Evolutionary conservation across 2,888 invertebrate species (phyloP).

Genomic region (Sphaeridia pumilis): DNA sequence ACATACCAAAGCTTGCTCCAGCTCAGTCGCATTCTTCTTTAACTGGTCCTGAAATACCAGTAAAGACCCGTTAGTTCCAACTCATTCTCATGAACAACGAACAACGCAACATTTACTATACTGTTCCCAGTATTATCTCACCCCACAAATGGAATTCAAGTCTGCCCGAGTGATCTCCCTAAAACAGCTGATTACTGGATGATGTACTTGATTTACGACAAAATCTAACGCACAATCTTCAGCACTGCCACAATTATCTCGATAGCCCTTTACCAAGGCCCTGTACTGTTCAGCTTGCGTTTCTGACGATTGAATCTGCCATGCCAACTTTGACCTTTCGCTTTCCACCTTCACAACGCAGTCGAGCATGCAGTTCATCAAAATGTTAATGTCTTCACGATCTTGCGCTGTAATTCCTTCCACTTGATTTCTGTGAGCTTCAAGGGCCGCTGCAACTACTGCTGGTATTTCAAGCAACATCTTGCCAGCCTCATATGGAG

Average conservation of each 20-base stretch:
- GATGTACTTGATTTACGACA: constrained; percentile 19
- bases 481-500: no score
- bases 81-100: not conserved
- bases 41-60: constrained; percentile 19
- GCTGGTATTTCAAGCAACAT: no score
- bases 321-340: no score
- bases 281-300: no score
- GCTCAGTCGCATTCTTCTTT: constrained; percentile 11
- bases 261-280: not conserved
- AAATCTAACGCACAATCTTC: constrained; percentile 22
- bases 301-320: no score
- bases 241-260: constrained; percentile 5
- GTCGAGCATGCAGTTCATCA: no score
- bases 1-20: constrained; percentile 24
- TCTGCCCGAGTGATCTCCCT: constrained; percentile 24
- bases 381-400: no score
- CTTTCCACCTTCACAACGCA: no score
- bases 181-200: constrained; percentile 30
- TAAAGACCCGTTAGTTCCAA: not conserved
- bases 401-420: no score
- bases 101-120: not conserved
- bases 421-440: no score
- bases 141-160: constrained; percentile 12
- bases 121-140: not conserved
- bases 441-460: no score